Evolutionary conservation across 2,113 vertebrate genomes (phyloP).

Genomic region (Camelus dromedarius): DNA sequence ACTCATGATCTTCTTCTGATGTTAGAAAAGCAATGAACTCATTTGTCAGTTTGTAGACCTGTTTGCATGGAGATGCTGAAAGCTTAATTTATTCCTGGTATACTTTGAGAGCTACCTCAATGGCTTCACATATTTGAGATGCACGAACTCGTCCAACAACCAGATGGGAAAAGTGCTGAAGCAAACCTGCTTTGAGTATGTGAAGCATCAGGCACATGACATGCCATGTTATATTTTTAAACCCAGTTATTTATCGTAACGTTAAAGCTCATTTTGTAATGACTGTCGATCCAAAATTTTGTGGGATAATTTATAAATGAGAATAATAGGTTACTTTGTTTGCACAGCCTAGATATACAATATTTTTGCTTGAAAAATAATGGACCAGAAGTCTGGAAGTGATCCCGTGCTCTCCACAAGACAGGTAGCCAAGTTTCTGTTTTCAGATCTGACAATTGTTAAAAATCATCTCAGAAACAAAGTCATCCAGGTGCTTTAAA

Average conservation of each 20-base stretch:
- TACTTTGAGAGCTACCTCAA: background rate
- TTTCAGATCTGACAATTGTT: background rate
- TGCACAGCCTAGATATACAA: background rate
- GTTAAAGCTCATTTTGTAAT: background rate
- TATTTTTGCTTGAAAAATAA: background rate
- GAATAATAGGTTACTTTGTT: background rate
- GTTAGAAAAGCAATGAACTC: background rate
- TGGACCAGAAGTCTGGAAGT: background rate
- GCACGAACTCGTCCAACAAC: background rate
- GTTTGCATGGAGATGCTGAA: background rate
- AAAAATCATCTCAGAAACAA: conserved; percentile 6
- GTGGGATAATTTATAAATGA: background rate
- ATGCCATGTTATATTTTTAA: background rate
- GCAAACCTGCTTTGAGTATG: background rate
- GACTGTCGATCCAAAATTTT: background rate
- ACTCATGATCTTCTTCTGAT: background rate
- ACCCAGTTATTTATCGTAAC: background rate
- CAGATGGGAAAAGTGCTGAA: conserved; percentile 11
- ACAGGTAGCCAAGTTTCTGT: background rate
- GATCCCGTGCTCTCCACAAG: background rate
- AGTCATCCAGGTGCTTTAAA: background rate
- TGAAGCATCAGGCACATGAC: background rate
- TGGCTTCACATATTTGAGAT: conserved; percentile 47
- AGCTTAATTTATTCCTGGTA: conserved; percentile 2
- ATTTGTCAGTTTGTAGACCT: background rate